These are phyloP conservation scores for Hormiphora californensis DNA, from an alignment of 37 sponge, comb jelly and placozoan genomes.

Conservation along the genomic window DNA sequence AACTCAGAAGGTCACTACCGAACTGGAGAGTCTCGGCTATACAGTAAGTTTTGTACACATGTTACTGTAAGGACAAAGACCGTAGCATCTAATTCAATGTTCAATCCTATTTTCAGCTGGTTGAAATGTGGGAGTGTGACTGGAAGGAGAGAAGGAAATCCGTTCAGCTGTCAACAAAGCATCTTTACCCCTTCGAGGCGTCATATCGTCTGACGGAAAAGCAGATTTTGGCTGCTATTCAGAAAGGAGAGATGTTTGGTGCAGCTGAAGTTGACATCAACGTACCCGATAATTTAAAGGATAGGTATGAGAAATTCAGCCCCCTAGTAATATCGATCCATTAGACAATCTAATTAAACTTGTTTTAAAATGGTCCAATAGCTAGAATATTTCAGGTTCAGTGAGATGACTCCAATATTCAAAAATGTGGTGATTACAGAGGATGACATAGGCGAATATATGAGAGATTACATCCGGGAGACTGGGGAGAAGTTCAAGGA, in stretches of 20 bases:
- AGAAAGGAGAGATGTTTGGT: not conserved
- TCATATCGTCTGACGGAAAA: not conserved
- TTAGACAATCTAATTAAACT: too few relatives aligned
- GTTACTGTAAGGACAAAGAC: too few relatives aligned
- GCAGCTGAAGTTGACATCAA: not conserved
- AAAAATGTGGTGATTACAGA: not conserved
- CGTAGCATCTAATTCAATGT: too few relatives aligned
- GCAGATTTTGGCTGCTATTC: not conserved
- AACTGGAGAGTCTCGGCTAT: not conserved
- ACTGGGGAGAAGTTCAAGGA: not conserved
- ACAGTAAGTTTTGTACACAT: too few relatives aligned
- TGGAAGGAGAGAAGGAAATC: not conserved
- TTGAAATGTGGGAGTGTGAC: constrained; percentile 1
- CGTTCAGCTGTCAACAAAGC: not conserved
- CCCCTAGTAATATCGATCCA: too few relatives aligned
- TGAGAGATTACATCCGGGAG: not conserved
- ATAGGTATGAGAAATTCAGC: too few relatives aligned
- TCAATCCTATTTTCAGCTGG: too few relatives aligned
- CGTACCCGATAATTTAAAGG: not conserved
- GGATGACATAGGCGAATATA: not conserved
- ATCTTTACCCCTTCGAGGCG: not conserved
- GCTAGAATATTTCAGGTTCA: too few relatives aligned
- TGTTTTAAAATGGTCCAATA: too few relatives aligned
- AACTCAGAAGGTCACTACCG: not conserved
- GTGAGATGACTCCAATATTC: not conserved